phyloP scores from a whole-genome alignment of 2,888 invertebrate species.

The Drosophila phalerata region DNA sequence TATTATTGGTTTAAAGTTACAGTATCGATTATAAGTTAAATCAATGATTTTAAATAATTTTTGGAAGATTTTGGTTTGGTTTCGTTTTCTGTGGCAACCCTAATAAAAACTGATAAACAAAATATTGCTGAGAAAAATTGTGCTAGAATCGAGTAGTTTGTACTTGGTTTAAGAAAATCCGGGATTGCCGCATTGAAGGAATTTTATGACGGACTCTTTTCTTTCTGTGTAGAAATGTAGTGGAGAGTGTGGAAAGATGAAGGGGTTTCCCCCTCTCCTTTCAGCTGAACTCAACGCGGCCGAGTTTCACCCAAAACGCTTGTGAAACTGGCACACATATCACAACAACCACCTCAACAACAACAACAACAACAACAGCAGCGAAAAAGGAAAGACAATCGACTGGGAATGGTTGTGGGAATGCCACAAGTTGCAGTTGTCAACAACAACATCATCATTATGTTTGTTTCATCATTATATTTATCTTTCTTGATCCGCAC shows the following conservation, averaged over 20 bases:
- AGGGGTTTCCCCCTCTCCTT: background rate
- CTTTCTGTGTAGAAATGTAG: background rate
- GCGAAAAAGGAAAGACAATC: slow-evolving; percentile 57
- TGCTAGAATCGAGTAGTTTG: too few relatives aligned
- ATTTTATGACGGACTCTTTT: too few relatives aligned
- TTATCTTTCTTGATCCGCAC: slow-evolving; percentile 47
- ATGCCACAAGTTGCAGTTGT: slow-evolving; percentile 53
- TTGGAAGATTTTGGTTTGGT: too few relatives aligned
- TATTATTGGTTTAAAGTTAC: too few relatives aligned
- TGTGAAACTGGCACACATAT: slow-evolving; percentile 52
- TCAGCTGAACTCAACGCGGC: slow-evolving; percentile 29
- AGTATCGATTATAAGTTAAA: too few relatives aligned
- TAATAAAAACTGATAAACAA: too few relatives aligned
- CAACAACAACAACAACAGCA: slow-evolving; percentile 5
- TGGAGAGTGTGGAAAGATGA: background rate
- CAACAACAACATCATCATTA: slow-evolving; percentile 36
- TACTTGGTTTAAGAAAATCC: too few relatives aligned
- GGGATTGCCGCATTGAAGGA: too few relatives aligned
- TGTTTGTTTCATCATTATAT: slow-evolving; percentile 25
- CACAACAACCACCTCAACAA: background rate
- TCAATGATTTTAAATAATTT: too few relatives aligned
- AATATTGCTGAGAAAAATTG: too few relatives aligned
- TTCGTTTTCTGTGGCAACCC: too few relatives aligned
- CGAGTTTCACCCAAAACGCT: slow-evolving; percentile 53
- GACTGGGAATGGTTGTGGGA: slow-evolving; percentile 60